Evolutionary conservation across 2,797 vertebrate genomes (phyloP), one percentile per base, ranked within the genome.

Genomic region (Macrochelys suwanniensis): DNA sequence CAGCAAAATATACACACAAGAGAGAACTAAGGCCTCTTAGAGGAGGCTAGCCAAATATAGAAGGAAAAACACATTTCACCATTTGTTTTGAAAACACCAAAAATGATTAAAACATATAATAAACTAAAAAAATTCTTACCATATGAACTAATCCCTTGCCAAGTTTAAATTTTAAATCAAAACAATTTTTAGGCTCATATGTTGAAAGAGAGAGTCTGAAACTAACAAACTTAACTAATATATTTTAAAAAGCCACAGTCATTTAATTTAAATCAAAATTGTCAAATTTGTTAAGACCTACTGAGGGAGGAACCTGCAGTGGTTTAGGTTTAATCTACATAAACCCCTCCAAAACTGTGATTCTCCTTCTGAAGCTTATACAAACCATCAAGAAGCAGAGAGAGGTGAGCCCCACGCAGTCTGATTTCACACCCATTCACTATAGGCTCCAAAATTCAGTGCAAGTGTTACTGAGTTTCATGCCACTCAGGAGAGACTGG

Each of bases 31-130:
- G 96, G 91, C 95, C 97, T 95, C 97, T 95, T 61, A 96, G 92
- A 97, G 93, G 76, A 98, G 97, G 94, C 95, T 93, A 97, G 96
- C 96, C 97, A 98, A 97, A 98, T 98, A 98, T 97, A 97, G 97
- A 98, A 95, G 87, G 83, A 56, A 93, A 87, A 13, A 12, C 96
- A 95, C 97, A 98, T 98, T 98, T 98, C 95, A 98, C 96, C 97
- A 98, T 98, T 98, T 98, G 97, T 98, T 98, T 98, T 98, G 97
- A 98, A 98, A 98, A 98, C 97, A 98, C 95, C 95, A 96, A 96
- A 97, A 98, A 97, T 97, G 96, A 98, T 98, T 97, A 98, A 98
- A 98, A 98, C 97, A 97, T 94, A 97, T 97, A 97, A 98, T 97
- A 98, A 98, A 98, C 42, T 91, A 98, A 98, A 97, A 88, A 97